These are phyloP conservation scores for Hyposmocoma kahamanoa DNA, from an alignment of 1,140 invertebrate genomes.

Conservation along the genomic window DNA sequence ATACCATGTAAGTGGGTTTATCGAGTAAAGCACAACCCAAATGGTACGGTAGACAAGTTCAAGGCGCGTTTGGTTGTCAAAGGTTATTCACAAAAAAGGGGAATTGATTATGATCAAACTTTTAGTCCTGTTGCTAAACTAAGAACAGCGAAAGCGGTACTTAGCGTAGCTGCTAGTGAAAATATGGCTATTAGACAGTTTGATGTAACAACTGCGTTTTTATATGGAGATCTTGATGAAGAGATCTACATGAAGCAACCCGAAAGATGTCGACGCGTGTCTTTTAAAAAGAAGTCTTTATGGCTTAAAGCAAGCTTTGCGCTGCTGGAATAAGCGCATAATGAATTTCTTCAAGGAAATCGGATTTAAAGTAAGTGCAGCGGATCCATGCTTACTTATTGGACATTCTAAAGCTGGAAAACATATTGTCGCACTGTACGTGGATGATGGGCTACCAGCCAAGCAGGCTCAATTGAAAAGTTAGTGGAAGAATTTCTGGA, in stretches of 20 bases:
- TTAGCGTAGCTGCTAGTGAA: slow-evolving; percentile 28
- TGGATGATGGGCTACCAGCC: too few relatives aligned
- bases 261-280: too few relatives aligned
- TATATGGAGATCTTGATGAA: slow-evolving; percentile 54
- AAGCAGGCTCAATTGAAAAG: too few relatives aligned
- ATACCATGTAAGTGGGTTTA: slow-evolving; percentile 37
- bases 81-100: slow-evolving; percentile 42
- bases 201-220: slow-evolving; percentile 51
- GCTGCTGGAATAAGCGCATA: too few relatives aligned
- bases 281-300: too few relatives aligned
- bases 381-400: too few relatives aligned
- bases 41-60: slow-evolving; percentile 23
- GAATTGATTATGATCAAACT: slow-evolving; percentile 43
- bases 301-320: too few relatives aligned
- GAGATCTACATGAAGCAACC: slow-evolving; percentile 56
- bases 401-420: too few relatives aligned
- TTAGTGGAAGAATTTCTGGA: too few relatives aligned
- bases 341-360: too few relatives aligned
- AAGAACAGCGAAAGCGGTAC: slow-evolving; percentile 31
- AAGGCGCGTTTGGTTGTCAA: slow-evolving; percentile 62
- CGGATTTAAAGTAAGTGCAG: too few relatives aligned
- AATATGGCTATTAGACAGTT: slow-evolving; percentile 38
- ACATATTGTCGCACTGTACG: too few relatives aligned
- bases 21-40: slow-evolving; percentile 24
- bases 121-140: slow-evolving; percentile 38